Evolutionary conservation across 2,797 vertebrate genomes (phyloP).

Genomic region (Cirrhinus molitorella): DNA sequence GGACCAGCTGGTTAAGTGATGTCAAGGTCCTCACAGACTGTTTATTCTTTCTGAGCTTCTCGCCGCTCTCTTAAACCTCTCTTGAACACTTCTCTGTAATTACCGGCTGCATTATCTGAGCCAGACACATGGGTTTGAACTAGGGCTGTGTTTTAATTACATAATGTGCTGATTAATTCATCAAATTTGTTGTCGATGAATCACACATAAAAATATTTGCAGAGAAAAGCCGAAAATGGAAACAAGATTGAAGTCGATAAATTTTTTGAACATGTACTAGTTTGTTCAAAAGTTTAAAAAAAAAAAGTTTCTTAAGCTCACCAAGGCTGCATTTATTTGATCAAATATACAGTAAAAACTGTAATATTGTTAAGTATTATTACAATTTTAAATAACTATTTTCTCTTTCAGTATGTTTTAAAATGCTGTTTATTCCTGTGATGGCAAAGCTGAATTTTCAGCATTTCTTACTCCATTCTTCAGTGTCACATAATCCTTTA

Average conservation of each 20-base stretch:
- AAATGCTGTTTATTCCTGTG: neutral
- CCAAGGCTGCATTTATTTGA: neutral
- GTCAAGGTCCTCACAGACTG: conserved; percentile 27
- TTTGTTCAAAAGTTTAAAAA: too few species aligned
- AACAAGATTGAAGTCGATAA: neutral
- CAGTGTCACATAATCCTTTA: neutral
- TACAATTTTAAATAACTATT: neutral
- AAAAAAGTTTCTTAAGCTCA: neutral
- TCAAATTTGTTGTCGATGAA: neutral
- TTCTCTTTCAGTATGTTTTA: neutral
- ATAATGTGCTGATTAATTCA: neutral
- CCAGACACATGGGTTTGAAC: conserved; percentile 7
- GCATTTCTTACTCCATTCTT: neutral
- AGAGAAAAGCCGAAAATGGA: neutral
- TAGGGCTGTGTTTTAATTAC: conserved; percentile 13
- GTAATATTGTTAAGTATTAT: neutral
- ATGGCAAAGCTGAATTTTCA: neutral
- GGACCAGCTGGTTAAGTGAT: conserved; percentile 44
- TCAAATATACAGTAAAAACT: neutral
- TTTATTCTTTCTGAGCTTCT: conserved; percentile 25
- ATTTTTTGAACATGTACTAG: neutral
- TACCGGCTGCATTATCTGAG: conserved; percentile 13
- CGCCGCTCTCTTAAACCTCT: conserved; percentile 4
- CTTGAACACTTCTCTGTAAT: conserved; percentile 4
- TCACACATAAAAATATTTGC: neutral